These are phyloP conservation scores for Crocodylus rhombifer DNA, from an alignment of 2,797 vertebrate species.

Conservation along the genomic window DNA sequence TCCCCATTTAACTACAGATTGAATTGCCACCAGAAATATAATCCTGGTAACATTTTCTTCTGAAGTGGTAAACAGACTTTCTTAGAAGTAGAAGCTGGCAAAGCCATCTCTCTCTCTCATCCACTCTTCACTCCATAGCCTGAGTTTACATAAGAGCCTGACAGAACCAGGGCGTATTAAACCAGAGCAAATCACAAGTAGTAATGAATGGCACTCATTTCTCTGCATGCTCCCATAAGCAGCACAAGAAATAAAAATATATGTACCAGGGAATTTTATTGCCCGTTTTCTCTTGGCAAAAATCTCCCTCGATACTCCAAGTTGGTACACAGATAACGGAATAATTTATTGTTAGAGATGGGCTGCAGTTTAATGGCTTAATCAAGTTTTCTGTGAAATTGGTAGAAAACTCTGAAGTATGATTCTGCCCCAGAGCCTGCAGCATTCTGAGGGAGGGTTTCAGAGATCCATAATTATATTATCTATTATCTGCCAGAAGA, in stretches of 20 bases:
- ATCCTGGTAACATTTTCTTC: background rate
- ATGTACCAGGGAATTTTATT: slow-evolving; percentile 60
- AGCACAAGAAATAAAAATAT: slow-evolving; percentile 37
- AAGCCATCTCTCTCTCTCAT: background rate
- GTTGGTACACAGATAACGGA: slow-evolving; percentile 69
- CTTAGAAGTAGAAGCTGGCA: background rate
- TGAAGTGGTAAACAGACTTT: background rate
- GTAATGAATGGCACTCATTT: slow-evolving; percentile 68
- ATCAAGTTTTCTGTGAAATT: slow-evolving; percentile 74
- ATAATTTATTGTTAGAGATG: slow-evolving; percentile 77
- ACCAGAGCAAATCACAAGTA: slow-evolving; percentile 62
- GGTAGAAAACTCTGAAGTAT: slow-evolving; percentile 54
- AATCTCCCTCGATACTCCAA: slow-evolving; percentile 31
- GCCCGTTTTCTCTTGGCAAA: slow-evolving; percentile 55
- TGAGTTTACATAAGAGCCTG: slow-evolving; percentile 27
- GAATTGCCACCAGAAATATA: background rate
- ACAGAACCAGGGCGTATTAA: slow-evolving; percentile 43
- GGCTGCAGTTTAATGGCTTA: slow-evolving; percentile 76
- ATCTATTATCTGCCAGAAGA: slow-evolving; percentile 1
- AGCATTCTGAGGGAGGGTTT: background rate
- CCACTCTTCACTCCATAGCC: background rate
- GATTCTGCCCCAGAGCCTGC: slow-evolving; percentile 42
- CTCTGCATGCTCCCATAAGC: slow-evolving; percentile 65
- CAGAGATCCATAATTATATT: slow-evolving; percentile 31
- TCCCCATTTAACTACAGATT: background rate